Conservation (phyloP, 2,113 vertebrate genomes). For the Chloroceryle aenea region DNA sequence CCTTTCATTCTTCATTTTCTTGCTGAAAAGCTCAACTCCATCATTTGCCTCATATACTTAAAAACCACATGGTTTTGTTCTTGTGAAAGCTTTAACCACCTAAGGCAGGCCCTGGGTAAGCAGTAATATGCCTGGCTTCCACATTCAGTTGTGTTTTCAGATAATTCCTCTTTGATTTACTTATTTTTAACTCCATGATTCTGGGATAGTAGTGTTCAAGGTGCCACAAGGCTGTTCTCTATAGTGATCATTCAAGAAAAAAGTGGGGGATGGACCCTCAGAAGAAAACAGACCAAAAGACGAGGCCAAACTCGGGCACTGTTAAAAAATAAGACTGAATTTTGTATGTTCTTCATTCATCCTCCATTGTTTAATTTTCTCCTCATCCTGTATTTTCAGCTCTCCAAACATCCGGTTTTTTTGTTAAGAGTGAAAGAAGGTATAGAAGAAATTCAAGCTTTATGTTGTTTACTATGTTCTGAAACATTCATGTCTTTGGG, state of each 20-base stretch:
- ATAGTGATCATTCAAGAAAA: not conserved
- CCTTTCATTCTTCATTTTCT: not conserved
- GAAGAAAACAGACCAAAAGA: not conserved
- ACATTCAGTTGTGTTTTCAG: not conserved
- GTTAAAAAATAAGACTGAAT: not conserved
- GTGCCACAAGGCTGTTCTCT: not conserved
- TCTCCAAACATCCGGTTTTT: not conserved
- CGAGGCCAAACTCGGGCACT: not conserved
- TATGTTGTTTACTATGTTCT: not conserved
- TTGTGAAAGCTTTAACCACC: not conserved
- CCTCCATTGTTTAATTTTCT: not conserved
- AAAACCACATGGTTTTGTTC: not conserved
- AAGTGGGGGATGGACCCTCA: rapidly evolving
- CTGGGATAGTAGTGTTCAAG: not conserved
- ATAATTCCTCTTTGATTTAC: not conserved
- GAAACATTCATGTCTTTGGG: not conserved
- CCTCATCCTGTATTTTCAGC: not conserved
- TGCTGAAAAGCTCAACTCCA: not conserved
- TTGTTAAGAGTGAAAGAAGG: not conserved
- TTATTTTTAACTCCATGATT: not conserved
- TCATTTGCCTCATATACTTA: not conserved
- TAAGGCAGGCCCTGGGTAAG: not conserved
- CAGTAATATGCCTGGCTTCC: not conserved
- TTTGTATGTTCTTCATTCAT: not conserved
- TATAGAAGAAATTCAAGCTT: not conserved